phyloP scores from a whole-genome alignment of 2,797 vertebrate genomes.

The Amniataba percoides region DNA sequence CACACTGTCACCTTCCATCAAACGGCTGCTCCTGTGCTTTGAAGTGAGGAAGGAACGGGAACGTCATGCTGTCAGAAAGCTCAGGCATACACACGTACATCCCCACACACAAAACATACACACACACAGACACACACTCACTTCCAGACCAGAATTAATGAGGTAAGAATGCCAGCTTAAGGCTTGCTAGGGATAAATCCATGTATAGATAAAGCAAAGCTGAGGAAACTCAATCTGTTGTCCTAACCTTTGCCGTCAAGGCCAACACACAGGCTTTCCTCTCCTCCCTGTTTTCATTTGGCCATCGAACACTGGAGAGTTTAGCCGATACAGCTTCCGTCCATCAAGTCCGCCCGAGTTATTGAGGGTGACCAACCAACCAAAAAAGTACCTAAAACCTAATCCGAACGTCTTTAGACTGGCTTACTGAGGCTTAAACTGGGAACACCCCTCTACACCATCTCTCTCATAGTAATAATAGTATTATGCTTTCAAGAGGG shows the following conservation, averaged over 20 bases:
- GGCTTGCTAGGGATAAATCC: constrained; percentile 71
- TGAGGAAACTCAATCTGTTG: constrained; percentile 76
- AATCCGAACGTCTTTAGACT: constrained; percentile 47
- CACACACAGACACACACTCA: constrained; percentile 14
- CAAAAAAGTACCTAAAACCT: constrained; percentile 35
- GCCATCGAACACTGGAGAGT: constrained; percentile 35
- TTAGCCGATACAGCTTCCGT: constrained; percentile 47
- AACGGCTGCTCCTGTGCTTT: constrained; percentile 29
- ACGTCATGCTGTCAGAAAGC: constrained; percentile 31
- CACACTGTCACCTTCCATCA: constrained; percentile 38
- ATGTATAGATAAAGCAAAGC: constrained; percentile 74
- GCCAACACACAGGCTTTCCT: constrained; percentile 50
- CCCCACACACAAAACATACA: background rate
- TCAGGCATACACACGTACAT: background rate
- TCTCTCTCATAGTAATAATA: constrained; percentile 16
- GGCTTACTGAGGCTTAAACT: constrained; percentile 42
- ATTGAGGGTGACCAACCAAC: constrained; percentile 30
- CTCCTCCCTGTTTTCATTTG: constrained; percentile 49
- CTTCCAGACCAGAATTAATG: constrained; percentile 61
- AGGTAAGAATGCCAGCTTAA: constrained; percentile 71
- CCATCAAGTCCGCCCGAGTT: constrained; percentile 43
- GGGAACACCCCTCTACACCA: constrained; percentile 17
- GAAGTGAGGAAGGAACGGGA: constrained; percentile 25
- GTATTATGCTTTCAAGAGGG: constrained; percentile 28
- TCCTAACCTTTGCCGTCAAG: constrained; percentile 69